Evolutionary conservation across 1,140 invertebrate genomes (phyloP).

Genomic region (Pachyrhynchus sulphureomaculatus): DNA sequence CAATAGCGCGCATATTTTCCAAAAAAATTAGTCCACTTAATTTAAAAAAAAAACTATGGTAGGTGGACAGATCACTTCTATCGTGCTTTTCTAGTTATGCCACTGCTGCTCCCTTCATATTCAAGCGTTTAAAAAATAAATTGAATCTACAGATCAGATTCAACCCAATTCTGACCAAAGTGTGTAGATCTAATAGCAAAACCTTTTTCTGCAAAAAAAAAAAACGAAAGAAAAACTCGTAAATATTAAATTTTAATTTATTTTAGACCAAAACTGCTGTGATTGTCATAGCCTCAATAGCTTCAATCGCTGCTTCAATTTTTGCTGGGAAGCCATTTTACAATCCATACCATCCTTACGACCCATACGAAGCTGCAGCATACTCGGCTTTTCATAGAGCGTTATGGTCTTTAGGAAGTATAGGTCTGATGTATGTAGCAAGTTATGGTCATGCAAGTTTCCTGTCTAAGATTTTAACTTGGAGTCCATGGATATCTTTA

Average conservation of each 20-base stretch:
- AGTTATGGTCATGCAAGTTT: slow-evolving; percentile 47
- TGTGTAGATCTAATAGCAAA: too few relatives aligned
- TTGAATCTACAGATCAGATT: too few relatives aligned
- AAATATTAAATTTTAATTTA: neutral
- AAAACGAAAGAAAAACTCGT: too few relatives aligned
- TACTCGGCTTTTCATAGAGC: slow-evolving; percentile 61
- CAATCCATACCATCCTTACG: slow-evolving; percentile 52
- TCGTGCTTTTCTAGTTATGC: too few relatives aligned
- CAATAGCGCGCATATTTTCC: too few relatives aligned
- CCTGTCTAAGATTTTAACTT: slow-evolving; percentile 49
- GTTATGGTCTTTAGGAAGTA: slow-evolving; percentile 57
- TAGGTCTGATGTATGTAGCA: slow-evolving; percentile 55
- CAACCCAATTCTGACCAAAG: too few relatives aligned
- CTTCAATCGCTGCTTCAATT: slow-evolving; percentile 49
- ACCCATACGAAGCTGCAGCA: slow-evolving; percentile 54
- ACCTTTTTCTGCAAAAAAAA: neutral
- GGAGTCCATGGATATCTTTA: slow-evolving; percentile 67
- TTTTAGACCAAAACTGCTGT: slow-evolving; percentile 50
- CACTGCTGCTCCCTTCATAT: too few relatives aligned
- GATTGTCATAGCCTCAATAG: slow-evolving; percentile 41
- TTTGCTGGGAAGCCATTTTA: slow-evolving; percentile 51
- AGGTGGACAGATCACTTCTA: too few relatives aligned
- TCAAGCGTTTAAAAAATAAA: too few relatives aligned
- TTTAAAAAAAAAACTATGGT: too few relatives aligned
- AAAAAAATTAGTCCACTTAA: too few relatives aligned